Conservation (phyloP, 2,888 invertebrate species). For the Cyclophora albipunctata region DNA sequence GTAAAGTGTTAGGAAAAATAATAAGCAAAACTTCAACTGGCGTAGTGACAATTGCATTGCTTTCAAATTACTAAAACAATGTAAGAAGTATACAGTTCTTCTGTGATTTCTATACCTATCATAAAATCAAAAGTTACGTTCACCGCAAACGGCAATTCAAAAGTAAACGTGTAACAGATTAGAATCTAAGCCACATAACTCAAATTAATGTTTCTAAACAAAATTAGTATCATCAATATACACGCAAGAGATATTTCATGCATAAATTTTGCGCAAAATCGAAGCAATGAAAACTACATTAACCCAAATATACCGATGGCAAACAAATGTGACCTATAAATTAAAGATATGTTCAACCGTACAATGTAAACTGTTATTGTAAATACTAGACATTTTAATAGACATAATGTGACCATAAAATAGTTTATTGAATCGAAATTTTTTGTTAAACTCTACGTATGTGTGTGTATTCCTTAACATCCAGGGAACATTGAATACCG, state of each 20-base stretch:
- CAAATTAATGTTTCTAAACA: too few species aligned
- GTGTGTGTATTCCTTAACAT: slow-evolving; percentile 54
- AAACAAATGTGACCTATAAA: slow-evolving; percentile 22
- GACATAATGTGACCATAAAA: slow-evolving; percentile 45
- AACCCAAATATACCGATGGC: slow-evolving; percentile 32
- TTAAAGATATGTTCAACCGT: slow-evolving; percentile 4
- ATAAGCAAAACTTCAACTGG: too few species aligned
- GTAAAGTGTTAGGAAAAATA: too few species aligned
- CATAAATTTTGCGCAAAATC: slow-evolving; percentile 24
- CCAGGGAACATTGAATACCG: slow-evolving; percentile 49
- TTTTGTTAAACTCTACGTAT: slow-evolving; percentile 47
- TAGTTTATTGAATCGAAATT: slow-evolving; percentile 27
- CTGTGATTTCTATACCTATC: too few species aligned
- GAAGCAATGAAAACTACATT: slow-evolving; percentile 29
- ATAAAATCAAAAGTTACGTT: too few species aligned
- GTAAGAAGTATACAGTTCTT: too few species aligned
- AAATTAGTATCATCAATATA: too few species aligned
- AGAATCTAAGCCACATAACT: too few species aligned
- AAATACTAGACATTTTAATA: slow-evolving; percentile 29
- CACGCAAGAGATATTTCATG: neutral
- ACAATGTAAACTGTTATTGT: slow-evolving; percentile 10
- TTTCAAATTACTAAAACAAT: too few species aligned
- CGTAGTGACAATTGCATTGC: too few species aligned
- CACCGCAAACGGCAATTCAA: too few species aligned
- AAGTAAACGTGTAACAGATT: too few species aligned